These are phyloP conservation scores for Murina feae DNA, from an alignment of 2,113 vertebrate species.

Conservation along the genomic window DNA sequence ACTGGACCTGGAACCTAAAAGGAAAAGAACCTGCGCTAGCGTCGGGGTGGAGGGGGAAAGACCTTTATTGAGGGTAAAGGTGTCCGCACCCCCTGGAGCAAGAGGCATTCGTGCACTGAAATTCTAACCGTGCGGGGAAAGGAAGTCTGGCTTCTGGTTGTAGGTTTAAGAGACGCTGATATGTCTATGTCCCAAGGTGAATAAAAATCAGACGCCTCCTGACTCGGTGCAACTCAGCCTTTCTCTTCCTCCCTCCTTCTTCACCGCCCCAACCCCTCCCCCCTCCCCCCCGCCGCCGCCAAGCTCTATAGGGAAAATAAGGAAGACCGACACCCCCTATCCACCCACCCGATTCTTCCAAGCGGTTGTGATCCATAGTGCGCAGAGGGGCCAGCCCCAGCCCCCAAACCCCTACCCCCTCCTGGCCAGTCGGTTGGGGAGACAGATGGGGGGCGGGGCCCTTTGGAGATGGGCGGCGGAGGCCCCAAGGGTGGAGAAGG, in stretches of 20 bases:
- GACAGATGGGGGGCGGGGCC: conserved; percentile 74
- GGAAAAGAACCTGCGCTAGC: neutral
- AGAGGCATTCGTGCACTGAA: neutral
- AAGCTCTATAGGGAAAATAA: neutral
- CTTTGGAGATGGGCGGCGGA: conserved; percentile 33
- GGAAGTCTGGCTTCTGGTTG: neutral
- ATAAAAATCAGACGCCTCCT: conserved; percentile 10
- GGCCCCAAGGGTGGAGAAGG: conserved; percentile 18
- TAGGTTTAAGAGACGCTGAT: neutral
- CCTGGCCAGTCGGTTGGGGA: conserved; percentile 4
- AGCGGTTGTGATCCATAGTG: conserved; percentile 48
- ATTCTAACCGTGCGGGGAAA: neutral
- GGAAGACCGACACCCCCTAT: neutral
- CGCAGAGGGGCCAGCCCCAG: neutral
- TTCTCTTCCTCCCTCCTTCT: neutral
- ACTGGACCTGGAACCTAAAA: neutral
- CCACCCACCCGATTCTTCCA: conserved; percentile 41
- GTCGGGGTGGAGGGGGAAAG: too few species aligned
- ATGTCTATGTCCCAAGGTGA: conserved; percentile 17
- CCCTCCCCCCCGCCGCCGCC: neutral
- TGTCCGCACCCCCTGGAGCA: neutral
- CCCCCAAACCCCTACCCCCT: neutral
- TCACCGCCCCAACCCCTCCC: neutral
- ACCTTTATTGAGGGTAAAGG: neutral
- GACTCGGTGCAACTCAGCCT: neutral